Evolutionary conservation across 1,140 invertebrate genomes (phyloP), one percentile per base, ranked within the genome.

Genomic region (Apis dorsata): DNA sequence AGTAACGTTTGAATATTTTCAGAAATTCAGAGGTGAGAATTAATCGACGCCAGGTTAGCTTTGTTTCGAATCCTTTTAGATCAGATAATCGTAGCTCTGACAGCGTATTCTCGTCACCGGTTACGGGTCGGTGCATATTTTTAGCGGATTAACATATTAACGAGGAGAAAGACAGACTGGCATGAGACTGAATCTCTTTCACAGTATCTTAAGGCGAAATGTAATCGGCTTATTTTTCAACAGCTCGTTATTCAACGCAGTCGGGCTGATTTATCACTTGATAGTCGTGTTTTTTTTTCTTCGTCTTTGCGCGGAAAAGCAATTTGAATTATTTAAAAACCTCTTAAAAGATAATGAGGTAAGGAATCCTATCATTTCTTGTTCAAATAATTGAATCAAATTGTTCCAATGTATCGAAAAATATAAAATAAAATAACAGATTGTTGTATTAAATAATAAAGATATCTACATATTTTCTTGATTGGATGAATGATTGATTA

Each of bases 151-250:
- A 87, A 60, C 86, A 86, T 86, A 83, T 83, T 80, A 78, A 84
- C 71, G 82, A 80, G 72, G 7, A 51, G n/a, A 2, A 49, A 21
- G 15, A n/a, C 51, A 15, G 15, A 21, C 12, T 19, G 51, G 62
- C n/a, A 13, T 51, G 53, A 53, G 57, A 76, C 53, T 72, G 70
- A 57, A 85, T n/a, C 60, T 24, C 68, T 72, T 84, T 73, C 57
- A 44, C 53, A 83, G 83, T 85, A 57, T 85, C 83, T 73, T 88
- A 85, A 68, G 83, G 79, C 19, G 57, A 79, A 44, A 7, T 3
- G 79, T 88, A 85, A 88, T 87, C 83, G 79, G 87, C 76, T 88
- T 88, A 75, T 83, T 87, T 60, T 72, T 85, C 71, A 80, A 79
- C 24, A 76, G 76, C 24, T 87, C 86, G 51, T 71, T 85, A 49